Evolutionary conservation across 1,140 invertebrate species (phyloP), one percentile per base, ranked within the genome.

Genomic region (Colletes latitarsis): DNA sequence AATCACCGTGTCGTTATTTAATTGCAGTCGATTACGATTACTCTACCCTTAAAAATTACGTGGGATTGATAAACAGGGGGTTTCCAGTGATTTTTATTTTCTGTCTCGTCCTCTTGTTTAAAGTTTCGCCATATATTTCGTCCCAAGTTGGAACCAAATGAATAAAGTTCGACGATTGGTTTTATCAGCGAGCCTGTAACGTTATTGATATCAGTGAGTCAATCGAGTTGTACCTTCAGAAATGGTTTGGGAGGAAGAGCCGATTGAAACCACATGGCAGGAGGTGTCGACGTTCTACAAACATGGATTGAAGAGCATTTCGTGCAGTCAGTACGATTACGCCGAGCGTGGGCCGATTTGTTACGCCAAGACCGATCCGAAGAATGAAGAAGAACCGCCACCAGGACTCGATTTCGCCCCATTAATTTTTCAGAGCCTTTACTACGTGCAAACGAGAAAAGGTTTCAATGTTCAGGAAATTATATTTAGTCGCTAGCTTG

Each of bases 381-480:
- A 77, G 43, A 76, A 68, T 19, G 66, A 77, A 30, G 66, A 77
- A 30, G 70, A 83, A 43, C 90, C 91, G 81, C 89, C 90, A 21
- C 92, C 89, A 41, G 94, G 93, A 17, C 88, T 94, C 6, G 89
- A 94, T 64, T 96, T 95, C 74, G 93, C 91, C 12, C 95, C 95
- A 0, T 83, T 95, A 66, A 95, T 94, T 76, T 95, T 96, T 81
- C 91, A 96, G 58, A 94, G 95, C 43, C 92, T 94, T 64, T 96
- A 94, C 90, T 95, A 95, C 88, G 92, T 96, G 83, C 94, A 95
- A 77, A 94, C 95, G 46, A 94, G 94, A 90, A 95, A 96, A 96
- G 96, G 96, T 96, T 91, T 62, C 58, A 43, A 6, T 8, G 64
- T 52, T 57, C 9, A 62, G 57, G 55, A 80, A 66, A 60, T 57